Base-by-base conservation (phyloP, 2,113 vertebrate genomes). In the Melanostigma gelatinosum region DNA sequence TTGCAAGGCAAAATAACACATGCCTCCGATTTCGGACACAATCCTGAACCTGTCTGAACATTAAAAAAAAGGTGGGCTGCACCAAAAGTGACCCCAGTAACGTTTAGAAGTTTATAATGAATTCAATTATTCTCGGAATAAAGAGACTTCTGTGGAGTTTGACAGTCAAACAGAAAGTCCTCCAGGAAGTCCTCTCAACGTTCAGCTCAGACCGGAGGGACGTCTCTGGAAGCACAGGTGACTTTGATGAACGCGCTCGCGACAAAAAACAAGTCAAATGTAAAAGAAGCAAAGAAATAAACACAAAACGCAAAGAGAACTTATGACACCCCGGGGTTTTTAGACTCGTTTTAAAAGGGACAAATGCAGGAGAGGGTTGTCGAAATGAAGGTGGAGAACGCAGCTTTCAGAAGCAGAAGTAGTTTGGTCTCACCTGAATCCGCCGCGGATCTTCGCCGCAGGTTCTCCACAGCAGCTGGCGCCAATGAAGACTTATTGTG, bases 361-460 rank as follows among this genome's bases (percentile, higher is more conserved):
- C 18, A n/a, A 20, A 46, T 16, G 15, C 57, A 34, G 44, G 6
- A 68, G 11, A 12, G 0, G 38, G 38, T 38, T 38, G 48, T 20
- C 18, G 6, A 50, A 18, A 34, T 34, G 42, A 10, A 29, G 32
- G 65, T 24, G 38, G 11, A 42, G 7, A 34, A 48, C 20, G 46
- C 16, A 29, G 11, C 5, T 11, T 34, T 34, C 0, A 22, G 18
- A 62, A 32, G 11, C 27, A 11, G 0, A 9, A n/a, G 1, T 8
- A 27, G 36, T 60, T 70, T 27, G 1, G 6, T 27, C 85, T 87
- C 69, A 94, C 93, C 93, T 88, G 79, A 2, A 1, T 92, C 92
- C 10, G 65, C 52, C 9, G 62, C 42, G 8, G 92, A 87, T 62
- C 89, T 88, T 2, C 73, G 85, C 13, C 86, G 79, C 46, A 83